These are phyloP conservation scores for Pseudomyrmex sp. DNA, from an alignment of 1,140 invertebrate species.

Conservation along the genomic window DNA sequence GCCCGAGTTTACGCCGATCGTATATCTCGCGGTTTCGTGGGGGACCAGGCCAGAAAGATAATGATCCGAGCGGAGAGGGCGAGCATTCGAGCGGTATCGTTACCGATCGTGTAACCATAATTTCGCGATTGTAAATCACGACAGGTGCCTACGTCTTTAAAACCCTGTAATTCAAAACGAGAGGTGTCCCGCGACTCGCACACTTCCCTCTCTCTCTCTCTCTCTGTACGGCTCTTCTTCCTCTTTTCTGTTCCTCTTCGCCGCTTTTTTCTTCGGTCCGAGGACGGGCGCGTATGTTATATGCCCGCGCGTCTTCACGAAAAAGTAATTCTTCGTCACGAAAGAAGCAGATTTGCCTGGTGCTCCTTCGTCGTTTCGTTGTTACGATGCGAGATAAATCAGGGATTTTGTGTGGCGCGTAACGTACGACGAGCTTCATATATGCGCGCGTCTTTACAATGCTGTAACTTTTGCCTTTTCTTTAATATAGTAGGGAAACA, in stretches of 20 bases:
- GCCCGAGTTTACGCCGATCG: slow-evolving; percentile 64
- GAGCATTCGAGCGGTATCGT: slow-evolving; percentile 65
- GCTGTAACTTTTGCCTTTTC: slow-evolving; percentile 33
- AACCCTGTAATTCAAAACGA: slow-evolving; percentile 68
- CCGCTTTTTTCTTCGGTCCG: slow-evolving; percentile 5
- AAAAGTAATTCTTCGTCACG: slow-evolving; percentile 59
- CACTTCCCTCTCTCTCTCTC: neutral
- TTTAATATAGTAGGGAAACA: neutral
- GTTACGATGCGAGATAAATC: slow-evolving; percentile 52
- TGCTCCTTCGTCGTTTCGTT: slow-evolving; percentile 35
- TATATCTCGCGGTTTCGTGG: slow-evolving; percentile 71
- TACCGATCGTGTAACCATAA: slow-evolving; percentile 72
- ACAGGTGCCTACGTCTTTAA: slow-evolving; percentile 73
- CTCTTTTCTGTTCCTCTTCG: too few relatives aligned
- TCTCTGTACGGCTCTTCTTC: neutral
- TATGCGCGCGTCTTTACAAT: slow-evolving; percentile 46
- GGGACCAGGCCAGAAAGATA: slow-evolving; percentile 58
- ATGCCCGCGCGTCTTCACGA: slow-evolving; percentile 53
- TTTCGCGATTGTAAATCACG: slow-evolving; percentile 74
- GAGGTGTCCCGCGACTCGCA: slow-evolving; percentile 60
- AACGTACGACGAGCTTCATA: slow-evolving; percentile 33
- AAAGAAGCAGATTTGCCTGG: slow-evolving; percentile 43
- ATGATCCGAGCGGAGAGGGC: slow-evolving; percentile 47
- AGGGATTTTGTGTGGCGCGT: slow-evolving; percentile 43
- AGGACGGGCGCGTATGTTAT: slow-evolving; percentile 48